A percentile compares a stretch with the other conserved stretches of the same genome.
Evolutionary conservation across 2,113 vertebrate genomes (phyloP).

Genomic region (Gadus macrocephalus): DNA sequence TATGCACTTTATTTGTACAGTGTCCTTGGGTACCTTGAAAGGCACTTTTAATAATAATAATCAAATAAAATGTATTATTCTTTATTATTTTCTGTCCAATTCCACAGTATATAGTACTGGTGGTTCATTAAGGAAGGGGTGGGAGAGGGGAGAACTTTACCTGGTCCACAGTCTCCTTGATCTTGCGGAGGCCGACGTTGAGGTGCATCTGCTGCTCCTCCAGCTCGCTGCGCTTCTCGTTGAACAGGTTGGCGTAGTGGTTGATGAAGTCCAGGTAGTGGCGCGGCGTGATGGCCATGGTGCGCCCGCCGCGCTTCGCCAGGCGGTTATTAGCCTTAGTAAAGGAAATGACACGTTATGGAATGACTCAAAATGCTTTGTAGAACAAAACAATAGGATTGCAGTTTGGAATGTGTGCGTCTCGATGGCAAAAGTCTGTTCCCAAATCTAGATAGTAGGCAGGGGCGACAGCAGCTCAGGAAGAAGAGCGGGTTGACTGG

Average conservation of each 20-base stretch:
- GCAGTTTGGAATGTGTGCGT: too few species aligned
- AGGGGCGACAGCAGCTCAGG: too few species aligned
- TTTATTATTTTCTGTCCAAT: too few species aligned
- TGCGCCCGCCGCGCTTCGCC: constrained; percentile 92
- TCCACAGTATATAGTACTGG: too few species aligned
- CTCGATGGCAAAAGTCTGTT: too few species aligned
- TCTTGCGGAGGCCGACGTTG: constrained; percentile 95
- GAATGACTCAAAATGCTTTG: too few species aligned
- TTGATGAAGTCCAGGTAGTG: constrained; percentile 99
- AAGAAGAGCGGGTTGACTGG: too few species aligned
- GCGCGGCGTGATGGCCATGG: constrained; percentile 96
- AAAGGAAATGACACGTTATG: background rate
- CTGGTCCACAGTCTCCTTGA: constrained; percentile 98
- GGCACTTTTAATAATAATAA: too few species aligned
- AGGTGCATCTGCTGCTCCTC: constrained; percentile 99
- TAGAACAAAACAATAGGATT: background rate
- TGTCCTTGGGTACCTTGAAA: too few species aligned
- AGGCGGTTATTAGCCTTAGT: constrained; percentile 90
- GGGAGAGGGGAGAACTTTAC: constrained; percentile 47
- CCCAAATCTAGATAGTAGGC: too few species aligned
- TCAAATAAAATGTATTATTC: too few species aligned
- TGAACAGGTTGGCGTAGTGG: constrained; percentile 96
- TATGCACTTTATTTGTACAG: too few species aligned
- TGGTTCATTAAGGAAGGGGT: background rate
- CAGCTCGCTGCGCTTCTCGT: constrained; percentile 95